Evolutionary conservation across 2,797 vertebrate genomes (phyloP).

Genomic region (Morelia viridis): DNA sequence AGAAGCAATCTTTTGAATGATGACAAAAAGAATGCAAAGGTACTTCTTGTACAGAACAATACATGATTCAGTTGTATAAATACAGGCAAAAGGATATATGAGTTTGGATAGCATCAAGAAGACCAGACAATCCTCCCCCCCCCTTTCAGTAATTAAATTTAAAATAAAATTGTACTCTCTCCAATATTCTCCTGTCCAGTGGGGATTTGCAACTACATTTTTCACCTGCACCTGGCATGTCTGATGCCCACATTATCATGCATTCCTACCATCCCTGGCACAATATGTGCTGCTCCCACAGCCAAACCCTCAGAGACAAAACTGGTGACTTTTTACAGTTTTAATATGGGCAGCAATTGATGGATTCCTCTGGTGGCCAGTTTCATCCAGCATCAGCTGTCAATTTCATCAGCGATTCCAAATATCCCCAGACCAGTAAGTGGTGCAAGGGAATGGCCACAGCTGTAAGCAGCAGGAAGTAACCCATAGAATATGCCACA

Average conservation of each 20-base stretch:
- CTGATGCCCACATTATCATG: background rate
- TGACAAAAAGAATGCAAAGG: background rate
- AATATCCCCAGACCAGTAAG: background rate
- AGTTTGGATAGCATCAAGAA: background rate
- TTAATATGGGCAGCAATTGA: background rate
- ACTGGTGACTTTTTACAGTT: background rate
- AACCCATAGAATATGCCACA: background rate
- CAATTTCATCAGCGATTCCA: background rate
- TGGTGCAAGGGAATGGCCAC: background rate
- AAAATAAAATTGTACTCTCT: background rate
- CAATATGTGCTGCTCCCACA: background rate
- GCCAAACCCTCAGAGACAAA: background rate
- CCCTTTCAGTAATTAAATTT: background rate
- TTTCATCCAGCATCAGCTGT: background rate
- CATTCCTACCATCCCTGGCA: background rate
- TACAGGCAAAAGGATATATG: background rate
- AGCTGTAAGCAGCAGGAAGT: no score
- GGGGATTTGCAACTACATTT: background rate
- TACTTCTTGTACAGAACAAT: background rate
- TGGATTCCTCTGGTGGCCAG: background rate
- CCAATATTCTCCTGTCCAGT: background rate
- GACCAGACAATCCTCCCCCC: background rate
- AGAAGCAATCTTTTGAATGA: background rate
- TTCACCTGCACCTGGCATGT: background rate
- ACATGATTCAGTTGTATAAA: background rate